Base-by-base conservation (phyloP, 2,888 invertebrate species). In the Macrosoma leucophasiata region DNA sequence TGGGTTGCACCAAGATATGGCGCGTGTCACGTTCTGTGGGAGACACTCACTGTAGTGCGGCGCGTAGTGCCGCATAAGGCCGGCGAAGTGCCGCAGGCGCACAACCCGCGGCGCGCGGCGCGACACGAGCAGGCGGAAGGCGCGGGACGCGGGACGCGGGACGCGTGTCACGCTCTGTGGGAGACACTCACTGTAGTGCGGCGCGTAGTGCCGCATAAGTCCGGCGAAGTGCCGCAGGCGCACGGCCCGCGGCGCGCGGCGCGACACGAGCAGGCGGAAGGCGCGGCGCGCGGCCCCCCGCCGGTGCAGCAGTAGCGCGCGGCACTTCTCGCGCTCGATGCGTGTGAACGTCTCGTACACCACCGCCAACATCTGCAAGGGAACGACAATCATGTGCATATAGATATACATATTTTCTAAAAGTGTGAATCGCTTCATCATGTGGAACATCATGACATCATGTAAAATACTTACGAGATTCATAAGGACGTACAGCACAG, bases 281-380 rank as follows among this genome's bases (percentile, higher is more conserved):
- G 95, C 93, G 55, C 91, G 89, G 22, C 92, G 89, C 58, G 94
- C 92, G 0, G 94, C 95, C 56, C 90, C 88, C 9, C 94, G 85
- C 52, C 94, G 89, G 71, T 96, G 95, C 42, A 95, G 81, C 41
- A 94, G 82, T 24, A 96, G 61, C 57, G 94, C 93, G 53, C 92
- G 88, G 50, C 95, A 92, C 69, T 95, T 96, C 51, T 92, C 91
- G 24, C 93, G 91, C 72, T 95, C 95, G 28, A 93, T 91, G 19
- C 91, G 89, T 0, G 94, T 94, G 66, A 95, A 96, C 1, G 94
- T 91, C 73, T 95, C 95, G 71, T 95, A 95, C 3, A 95, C 95
- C 15, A 95, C 95, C 36, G 95, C 95, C 52, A 95, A 82, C 90
- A 95, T 91, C 91, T 93, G 64, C 1, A 26, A 29, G 10, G 14